A percentile compares a stretch with the other conserved stretches of the same genome.
Conservation (phyloP, 2,888 invertebrate genomes). For the Thumatha senex region DNA sequence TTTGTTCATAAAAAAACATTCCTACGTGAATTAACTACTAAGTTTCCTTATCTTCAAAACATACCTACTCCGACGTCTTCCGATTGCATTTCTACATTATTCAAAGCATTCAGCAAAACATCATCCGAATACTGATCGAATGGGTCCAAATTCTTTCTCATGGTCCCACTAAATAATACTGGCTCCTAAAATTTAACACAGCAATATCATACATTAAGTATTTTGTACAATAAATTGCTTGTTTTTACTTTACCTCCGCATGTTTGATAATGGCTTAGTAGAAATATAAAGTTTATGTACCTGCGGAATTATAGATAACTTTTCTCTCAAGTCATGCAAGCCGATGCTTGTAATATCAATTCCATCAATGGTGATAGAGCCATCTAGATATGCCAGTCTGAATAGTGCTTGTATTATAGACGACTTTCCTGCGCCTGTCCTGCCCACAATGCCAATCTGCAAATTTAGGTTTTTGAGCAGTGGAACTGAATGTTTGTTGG, state of each 20-base stretch:
- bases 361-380: slow-evolving; percentile 88
- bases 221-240: no score
- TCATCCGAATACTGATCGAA: slow-evolving; percentile 89
- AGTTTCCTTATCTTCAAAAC: background rate
- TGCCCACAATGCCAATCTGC: slow-evolving; percentile 86
- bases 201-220: background rate
- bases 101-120: slow-evolving; percentile 89
- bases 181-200: slow-evolving; percentile 85
- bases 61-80: slow-evolving; percentile 29
- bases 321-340: slow-evolving; percentile 83
- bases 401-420: slow-evolving; percentile 88
- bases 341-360: slow-evolving; percentile 83
- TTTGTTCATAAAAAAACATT: no score
- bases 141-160: slow-evolving; percentile 92
- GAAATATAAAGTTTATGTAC: slow-evolving; percentile 44
- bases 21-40: no score
- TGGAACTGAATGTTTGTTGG: background rate
- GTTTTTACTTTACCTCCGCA: no score
- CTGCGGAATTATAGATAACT: slow-evolving; percentile 86
- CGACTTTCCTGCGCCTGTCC: slow-evolving; percentile 88
- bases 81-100: slow-evolving; percentile 83
- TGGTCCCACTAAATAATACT: slow-evolving; percentile 91
- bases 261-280: no score
- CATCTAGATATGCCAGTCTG: slow-evolving; percentile 85
- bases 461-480: slow-evolving; percentile 10